A percentile compares a stretch with the other conserved stretches of the same genome.
Conservation (phyloP, 2,113 vertebrate species). For the Pardalotus punctatus region DNA sequence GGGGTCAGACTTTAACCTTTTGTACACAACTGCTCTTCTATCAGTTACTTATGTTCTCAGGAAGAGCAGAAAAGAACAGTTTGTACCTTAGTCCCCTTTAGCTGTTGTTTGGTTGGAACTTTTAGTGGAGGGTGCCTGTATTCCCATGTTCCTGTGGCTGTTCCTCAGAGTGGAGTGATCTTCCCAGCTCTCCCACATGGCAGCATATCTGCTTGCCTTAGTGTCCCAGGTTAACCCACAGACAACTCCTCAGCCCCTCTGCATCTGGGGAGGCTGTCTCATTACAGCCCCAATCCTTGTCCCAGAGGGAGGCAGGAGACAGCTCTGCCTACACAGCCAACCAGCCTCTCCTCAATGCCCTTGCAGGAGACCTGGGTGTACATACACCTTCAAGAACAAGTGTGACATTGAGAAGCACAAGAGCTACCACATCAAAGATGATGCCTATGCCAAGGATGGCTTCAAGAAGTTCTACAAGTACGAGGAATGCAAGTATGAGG, state of each 20-base stretch:
- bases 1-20: not conserved
- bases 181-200: not conserved
- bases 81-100: not conserved
- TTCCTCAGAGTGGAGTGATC: not conserved
- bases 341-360: not conserved
- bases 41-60: not conserved
- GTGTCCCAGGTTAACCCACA: not conserved
- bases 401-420: slow-evolving; percentile 99
- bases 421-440: slow-evolving; percentile 99
- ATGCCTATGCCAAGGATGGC: slow-evolving; percentile 98
- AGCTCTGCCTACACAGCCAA: not conserved
- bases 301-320: not conserved
- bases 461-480: slow-evolving; percentile 99
- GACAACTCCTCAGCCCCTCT: not conserved
- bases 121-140: not conserved
- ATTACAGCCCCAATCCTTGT: not conserved
- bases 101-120: not conserved
- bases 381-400: slow-evolving; percentile 99
- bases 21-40: not conserved
- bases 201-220: not conserved
- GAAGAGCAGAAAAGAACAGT: not conserved
- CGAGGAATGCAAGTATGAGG: slow-evolving; percentile 98
- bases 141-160: not conserved
- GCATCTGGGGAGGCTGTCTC: not conserved
- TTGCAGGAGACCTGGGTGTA: slow-evolving; percentile 91